phyloP scores from a whole-genome alignment of 2,797 vertebrate species.

The Eulemur mongoz region DNA sequence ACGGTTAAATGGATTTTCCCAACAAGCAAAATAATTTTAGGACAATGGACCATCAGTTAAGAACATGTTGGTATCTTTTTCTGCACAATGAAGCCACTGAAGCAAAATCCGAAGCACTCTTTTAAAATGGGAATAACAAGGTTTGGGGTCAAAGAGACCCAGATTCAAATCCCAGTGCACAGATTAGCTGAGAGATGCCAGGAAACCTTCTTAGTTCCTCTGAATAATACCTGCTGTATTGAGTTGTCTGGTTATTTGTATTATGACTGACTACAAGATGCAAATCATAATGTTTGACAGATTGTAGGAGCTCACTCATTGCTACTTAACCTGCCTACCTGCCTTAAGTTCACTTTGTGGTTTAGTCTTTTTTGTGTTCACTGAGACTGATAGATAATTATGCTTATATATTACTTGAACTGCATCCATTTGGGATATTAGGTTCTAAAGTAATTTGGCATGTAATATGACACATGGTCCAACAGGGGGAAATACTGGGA shows the following conservation, averaged over 20 bases:
- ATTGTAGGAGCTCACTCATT: background rate
- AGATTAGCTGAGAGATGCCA: background rate
- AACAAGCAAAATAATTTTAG: slow-evolving; percentile 57
- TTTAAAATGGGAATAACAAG: slow-evolving; percentile 34
- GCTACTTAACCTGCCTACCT: background rate
- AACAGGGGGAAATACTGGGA: background rate
- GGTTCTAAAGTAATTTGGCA: background rate
- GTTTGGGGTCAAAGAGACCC: background rate
- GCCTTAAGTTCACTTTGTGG: background rate
- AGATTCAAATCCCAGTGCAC: background rate
- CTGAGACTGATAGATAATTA: background rate
- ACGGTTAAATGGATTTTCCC: slow-evolving; percentile 45
- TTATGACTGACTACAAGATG: background rate
- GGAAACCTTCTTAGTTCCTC: background rate
- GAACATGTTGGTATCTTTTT: background rate
- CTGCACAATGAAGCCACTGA: background rate
- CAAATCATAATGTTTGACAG: background rate
- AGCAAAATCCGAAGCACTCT: slow-evolving; percentile 13
- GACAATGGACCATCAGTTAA: slow-evolving; percentile 44
- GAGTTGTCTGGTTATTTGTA: background rate
- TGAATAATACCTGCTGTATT: background rate
- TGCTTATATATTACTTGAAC: background rate
- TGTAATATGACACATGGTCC: background rate
- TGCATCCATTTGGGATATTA: background rate
- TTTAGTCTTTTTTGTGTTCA: background rate